Conservation (phyloP, 2,113 vertebrate species). For the Phylloscopus trochilus region DNA sequence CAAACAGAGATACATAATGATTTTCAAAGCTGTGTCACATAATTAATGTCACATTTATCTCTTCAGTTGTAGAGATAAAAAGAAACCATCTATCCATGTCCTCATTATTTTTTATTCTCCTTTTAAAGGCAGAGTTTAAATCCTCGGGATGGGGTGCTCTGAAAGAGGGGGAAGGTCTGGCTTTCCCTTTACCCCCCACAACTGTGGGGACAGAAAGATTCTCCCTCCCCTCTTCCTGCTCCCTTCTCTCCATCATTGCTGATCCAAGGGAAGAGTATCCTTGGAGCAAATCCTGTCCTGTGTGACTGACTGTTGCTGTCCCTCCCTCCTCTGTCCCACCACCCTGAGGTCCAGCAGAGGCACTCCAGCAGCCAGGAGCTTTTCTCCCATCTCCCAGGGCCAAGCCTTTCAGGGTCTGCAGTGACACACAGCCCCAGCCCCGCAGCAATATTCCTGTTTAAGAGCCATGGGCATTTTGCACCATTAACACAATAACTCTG, state of each 20-base stretch:
- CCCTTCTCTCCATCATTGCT: neutral
- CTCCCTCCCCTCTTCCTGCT: neutral
- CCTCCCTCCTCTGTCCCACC: neutral
- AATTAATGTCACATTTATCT: slow-evolving; percentile 71
- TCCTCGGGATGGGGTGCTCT: neutral
- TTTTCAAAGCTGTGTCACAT: slow-evolving; percentile 66
- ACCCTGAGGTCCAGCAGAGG: neutral
- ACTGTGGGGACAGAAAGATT: accelerated
- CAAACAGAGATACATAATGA: neutral
- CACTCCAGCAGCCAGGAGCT: neutral
- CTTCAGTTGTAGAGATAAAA: slow-evolving; percentile 64
- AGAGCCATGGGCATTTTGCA: neutral
- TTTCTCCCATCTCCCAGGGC: neutral
- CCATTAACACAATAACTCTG: neutral
- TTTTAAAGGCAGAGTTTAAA: slow-evolving; percentile 42
- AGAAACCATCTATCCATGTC: slow-evolving; percentile 55
- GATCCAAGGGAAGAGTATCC: neutral
- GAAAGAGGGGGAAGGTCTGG: neutral
- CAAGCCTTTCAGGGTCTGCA: neutral
- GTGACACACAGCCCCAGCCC: neutral
- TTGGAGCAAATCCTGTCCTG: neutral
- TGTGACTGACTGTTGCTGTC: neutral
- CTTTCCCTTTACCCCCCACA: slow-evolving; percentile 15
- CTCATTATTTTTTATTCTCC: slow-evolving; percentile 53
- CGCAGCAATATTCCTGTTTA: neutral